These are phyloP conservation scores for Rhinopomastus cyanomelas DNA, from an alignment of 2,113 vertebrate species.

Conservation along the genomic window DNA sequence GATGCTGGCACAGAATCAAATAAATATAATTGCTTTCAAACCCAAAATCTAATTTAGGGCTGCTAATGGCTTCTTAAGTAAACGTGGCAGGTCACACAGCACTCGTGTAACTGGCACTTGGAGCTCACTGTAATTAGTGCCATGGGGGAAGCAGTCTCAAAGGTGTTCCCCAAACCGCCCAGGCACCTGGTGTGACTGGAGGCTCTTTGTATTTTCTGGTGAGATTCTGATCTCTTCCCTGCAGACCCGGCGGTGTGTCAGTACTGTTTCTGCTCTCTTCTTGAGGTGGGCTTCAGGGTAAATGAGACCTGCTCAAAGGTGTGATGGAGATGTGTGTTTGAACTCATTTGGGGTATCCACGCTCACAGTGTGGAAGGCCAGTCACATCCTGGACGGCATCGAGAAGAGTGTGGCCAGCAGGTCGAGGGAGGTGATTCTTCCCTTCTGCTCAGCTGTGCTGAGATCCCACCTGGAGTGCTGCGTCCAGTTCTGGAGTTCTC, in stretches of 20 bases:
- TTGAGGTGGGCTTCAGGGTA: neutral
- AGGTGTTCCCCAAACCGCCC: neutral
- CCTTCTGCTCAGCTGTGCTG: too few species aligned
- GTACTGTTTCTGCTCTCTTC: neutral
- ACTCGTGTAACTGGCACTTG: conserved; percentile 1
- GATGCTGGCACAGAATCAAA: conserved; percentile 38
- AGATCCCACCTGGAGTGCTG: too few species aligned
- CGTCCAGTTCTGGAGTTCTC: too few species aligned
- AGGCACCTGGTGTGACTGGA: neutral
- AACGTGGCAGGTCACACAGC: conserved; percentile 26
- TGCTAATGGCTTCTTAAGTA: conserved; percentile 54
- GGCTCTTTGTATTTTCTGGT: neutral
- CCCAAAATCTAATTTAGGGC: conserved; percentile 60
- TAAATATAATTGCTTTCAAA: conserved; percentile 62
- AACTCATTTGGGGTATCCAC: neutral
- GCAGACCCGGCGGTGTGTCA: neutral
- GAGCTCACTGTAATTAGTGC: neutral
- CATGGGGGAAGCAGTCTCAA: neutral
- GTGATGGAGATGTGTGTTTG: neutral
- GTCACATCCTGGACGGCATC: too few species aligned
- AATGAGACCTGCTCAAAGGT: neutral
- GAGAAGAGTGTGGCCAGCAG: too few species aligned
- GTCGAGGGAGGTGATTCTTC: too few species aligned
- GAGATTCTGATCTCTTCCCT: neutral
- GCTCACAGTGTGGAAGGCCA: too few species aligned